Evolutionary conservation across 2,113 vertebrate genomes (phyloP).

Genomic region (Pavo muticus): DNA sequence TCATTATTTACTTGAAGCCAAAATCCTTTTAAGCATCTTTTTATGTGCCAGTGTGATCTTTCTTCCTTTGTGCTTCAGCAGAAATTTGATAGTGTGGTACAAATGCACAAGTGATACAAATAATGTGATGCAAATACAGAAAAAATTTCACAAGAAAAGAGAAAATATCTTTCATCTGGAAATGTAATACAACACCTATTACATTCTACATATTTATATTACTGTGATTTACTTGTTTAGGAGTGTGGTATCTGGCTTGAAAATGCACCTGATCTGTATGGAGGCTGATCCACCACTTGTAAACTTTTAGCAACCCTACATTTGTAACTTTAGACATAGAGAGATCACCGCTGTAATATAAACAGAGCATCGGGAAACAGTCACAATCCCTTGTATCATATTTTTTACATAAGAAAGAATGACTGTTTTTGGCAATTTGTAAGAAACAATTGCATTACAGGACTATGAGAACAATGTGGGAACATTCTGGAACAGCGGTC

Average conservation of each 20-base stretch:
- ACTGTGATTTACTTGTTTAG: neutral
- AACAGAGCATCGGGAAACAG: neutral
- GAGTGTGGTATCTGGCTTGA: neutral
- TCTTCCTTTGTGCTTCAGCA: neutral
- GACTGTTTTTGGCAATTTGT: neutral
- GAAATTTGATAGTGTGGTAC: neutral
- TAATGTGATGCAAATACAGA: neutral
- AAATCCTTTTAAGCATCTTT: neutral
- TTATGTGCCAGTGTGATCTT: neutral
- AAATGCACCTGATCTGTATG: neutral
- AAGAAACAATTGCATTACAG: neutral
- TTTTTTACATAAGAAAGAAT: neutral
- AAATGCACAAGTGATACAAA: neutral
- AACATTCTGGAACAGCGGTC: neutral
- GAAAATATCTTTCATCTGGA: neutral
- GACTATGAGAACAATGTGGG: neutral
- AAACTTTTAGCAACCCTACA: neutral
- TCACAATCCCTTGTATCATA: neutral
- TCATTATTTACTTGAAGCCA: neutral
- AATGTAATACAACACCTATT: neutral
- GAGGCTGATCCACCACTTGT: neutral
- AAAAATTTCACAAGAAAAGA: neutral
- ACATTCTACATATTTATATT: neutral
- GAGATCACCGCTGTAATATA: neutral
- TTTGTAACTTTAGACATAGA: neutral